These are phyloP conservation scores for Scleropages formosus DNA, from an alignment of 2,797 vertebrate genomes.

Conservation along the genomic window DNA sequence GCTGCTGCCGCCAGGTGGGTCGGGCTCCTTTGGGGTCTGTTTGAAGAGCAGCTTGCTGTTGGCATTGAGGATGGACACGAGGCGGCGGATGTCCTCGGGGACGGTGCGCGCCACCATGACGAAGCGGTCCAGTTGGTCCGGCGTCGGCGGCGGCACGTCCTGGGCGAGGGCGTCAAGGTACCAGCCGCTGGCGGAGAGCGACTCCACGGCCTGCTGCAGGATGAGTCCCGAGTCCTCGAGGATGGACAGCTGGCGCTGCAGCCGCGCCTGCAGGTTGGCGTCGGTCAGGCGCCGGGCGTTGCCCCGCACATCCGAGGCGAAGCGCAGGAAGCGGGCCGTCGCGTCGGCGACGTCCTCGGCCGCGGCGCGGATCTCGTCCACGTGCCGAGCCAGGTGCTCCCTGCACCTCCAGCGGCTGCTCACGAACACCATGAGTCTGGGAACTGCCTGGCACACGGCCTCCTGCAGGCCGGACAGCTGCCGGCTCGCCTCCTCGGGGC, in stretches of 20 bases:
- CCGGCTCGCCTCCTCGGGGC: slow-evolving; percentile 72
- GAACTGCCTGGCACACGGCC: slow-evolving; percentile 68
- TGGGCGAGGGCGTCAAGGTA: slow-evolving; percentile 72
- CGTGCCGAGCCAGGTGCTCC: slow-evolving; percentile 76
- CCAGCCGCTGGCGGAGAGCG: slow-evolving; percentile 74
- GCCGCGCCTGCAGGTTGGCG: slow-evolving; percentile 75
- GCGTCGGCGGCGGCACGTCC: slow-evolving; percentile 65
- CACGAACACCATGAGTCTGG: slow-evolving; percentile 84
- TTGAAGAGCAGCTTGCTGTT: slow-evolving; percentile 89
- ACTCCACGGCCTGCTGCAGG: slow-evolving; percentile 72
- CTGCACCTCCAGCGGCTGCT: slow-evolving; percentile 85
- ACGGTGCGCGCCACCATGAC: slow-evolving; percentile 85
- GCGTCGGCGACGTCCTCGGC: slow-evolving; percentile 69
- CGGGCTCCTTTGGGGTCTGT: slow-evolving; percentile 50
- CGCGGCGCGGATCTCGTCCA: slow-evolving; percentile 74
- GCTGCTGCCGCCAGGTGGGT: slow-evolving; percentile 41
- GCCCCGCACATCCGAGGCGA: slow-evolving; percentile 71
- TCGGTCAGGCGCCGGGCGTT: slow-evolving; percentile 70
- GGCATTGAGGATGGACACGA: slow-evolving; percentile 88
- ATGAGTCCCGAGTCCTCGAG: slow-evolving; percentile 79
- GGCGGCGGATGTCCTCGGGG: slow-evolving; percentile 86
- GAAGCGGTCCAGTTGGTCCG: slow-evolving; percentile 86
- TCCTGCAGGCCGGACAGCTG: slow-evolving; percentile 75
- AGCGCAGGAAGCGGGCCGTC: slow-evolving; percentile 75
- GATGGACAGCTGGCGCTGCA: slow-evolving; percentile 80